These are phyloP conservation scores for Tetramorium simillimum DNA, from an alignment of 1,140 invertebrate genomes.

Conservation along the genomic window DNA sequence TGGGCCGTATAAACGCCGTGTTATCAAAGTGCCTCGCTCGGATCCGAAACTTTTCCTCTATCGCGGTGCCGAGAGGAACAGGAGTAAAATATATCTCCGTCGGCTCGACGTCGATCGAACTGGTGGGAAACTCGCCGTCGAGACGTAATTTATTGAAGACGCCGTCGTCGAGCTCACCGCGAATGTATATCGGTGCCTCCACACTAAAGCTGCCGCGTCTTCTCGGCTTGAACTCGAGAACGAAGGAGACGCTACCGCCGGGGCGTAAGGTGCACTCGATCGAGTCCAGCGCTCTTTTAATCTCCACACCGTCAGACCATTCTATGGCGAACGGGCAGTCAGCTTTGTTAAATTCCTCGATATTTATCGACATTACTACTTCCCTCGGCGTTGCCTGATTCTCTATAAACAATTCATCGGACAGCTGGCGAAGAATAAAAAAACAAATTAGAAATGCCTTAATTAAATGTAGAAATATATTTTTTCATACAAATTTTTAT, in stretches of 20 bases:
- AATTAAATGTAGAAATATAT: not conserved
- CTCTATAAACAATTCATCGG: slow-evolving; percentile 63
- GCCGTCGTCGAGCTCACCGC: slow-evolving; percentile 28
- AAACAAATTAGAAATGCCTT: not conserved
- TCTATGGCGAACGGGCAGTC: slow-evolving; percentile 61
- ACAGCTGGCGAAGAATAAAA: slow-evolving; percentile 5
- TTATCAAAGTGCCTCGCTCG: slow-evolving; percentile 51
- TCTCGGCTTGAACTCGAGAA: slow-evolving; percentile 62
- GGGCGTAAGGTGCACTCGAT: slow-evolving; percentile 56
- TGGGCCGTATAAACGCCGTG: slow-evolving; percentile 14
- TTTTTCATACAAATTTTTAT: too few relatives aligned
- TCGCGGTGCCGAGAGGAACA: slow-evolving; percentile 37
- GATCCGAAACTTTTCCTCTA: slow-evolving; percentile 60
- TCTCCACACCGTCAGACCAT: slow-evolving; percentile 51
- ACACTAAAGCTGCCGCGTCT: slow-evolving; percentile 46
- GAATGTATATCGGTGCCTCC: slow-evolving; percentile 67
- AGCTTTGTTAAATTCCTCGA: slow-evolving; percentile 37
- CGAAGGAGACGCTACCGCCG: slow-evolving; percentile 34
- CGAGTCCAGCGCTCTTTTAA: not conserved
- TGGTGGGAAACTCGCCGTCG: slow-evolving; percentile 46
- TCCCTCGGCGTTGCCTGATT: slow-evolving; percentile 25
- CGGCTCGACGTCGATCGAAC: slow-evolving; percentile 57
- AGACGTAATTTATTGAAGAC: slow-evolving; percentile 70
- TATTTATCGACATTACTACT: slow-evolving; percentile 51
- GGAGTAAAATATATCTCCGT: slow-evolving; percentile 69